These are phyloP conservation scores for Siniperca knerii DNA, from an alignment of 2,113 vertebrate species.

Conservation along the genomic window DNA sequence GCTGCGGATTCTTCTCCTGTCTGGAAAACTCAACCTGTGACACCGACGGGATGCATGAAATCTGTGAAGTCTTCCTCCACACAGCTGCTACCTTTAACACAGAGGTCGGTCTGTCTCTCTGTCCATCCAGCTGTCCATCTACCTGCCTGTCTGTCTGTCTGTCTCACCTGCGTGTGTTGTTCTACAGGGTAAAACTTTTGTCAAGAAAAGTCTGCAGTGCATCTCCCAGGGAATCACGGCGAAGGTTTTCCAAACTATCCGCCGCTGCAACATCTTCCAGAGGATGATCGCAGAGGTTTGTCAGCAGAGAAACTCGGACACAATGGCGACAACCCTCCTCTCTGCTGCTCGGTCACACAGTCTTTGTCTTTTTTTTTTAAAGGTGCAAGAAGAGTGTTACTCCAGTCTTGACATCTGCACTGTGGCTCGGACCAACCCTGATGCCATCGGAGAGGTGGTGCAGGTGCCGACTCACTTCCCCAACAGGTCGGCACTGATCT, in stretches of 20 bases:
- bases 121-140: neutral
- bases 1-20: conserved; percentile 95
- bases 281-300: conserved; percentile 92
- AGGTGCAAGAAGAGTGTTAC: conserved; percentile 95
- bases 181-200: conserved; percentile 93
- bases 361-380: neutral
- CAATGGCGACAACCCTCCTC: neutral
- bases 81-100: conserved; percentile 95
- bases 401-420: conserved; percentile 91
- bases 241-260: conserved; percentile 93
- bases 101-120: conserved; percentile 84
- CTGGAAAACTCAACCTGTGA: conserved; percentile 98
- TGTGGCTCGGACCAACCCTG: conserved; percentile 89
- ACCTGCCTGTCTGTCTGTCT: neutral
- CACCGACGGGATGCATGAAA: conserved; percentile 95
- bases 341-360: neutral
- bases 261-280: conserved; percentile 94
- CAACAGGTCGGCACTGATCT: conserved; percentile 87
- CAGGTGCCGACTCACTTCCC: conserved; percentile 93
- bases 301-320: too few species aligned
- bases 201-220: conserved; percentile 97
- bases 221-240: conserved; percentile 90
- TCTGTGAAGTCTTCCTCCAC: conserved; percentile 95
- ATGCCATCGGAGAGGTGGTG: conserved; percentile 93
- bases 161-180: neutral